Conservation (phyloP, 2,113 vertebrate genomes). For the Hippocampus comes region DNA sequence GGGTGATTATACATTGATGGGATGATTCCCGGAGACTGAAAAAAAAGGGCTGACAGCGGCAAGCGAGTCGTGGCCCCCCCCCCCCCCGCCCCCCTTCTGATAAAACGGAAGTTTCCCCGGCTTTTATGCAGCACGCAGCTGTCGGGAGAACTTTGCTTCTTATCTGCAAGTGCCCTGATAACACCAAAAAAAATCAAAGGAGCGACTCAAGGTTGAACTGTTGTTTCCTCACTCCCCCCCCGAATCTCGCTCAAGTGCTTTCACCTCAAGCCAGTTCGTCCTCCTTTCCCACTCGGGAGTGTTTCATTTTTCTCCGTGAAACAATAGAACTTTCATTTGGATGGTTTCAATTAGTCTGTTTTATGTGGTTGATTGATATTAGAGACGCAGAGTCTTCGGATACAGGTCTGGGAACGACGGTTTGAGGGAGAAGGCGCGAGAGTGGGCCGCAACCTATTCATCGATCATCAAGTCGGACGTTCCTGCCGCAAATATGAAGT, state of each 20-base stretch:
- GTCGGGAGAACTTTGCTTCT: constrained; percentile 25
- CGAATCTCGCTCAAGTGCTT: not conserved
- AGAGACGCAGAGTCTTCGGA: constrained; percentile 2
- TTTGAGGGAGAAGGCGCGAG: constrained; percentile 42
- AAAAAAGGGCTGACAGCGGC: constrained; percentile 16
- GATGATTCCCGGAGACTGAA: constrained; percentile 4
- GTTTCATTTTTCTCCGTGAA: constrained; percentile 20
- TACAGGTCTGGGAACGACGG: constrained; percentile 18
- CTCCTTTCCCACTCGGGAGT: not conserved
- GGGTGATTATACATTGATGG: not conserved
- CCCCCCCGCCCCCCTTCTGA: not conserved
- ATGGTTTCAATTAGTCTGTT: constrained; percentile 38
- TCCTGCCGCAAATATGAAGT: constrained; percentile 45
- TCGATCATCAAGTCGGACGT: constrained; percentile 54
- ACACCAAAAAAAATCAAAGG: constrained; percentile 38
- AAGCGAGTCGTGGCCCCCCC: constrained; percentile 4
- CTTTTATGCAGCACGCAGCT: constrained; percentile 21
- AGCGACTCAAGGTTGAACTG: constrained; percentile 38
- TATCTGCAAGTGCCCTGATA: constrained; percentile 42
- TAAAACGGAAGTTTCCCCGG: constrained; percentile 18
- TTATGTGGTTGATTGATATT: constrained; percentile 25
- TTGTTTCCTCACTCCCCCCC: constrained; percentile 8
- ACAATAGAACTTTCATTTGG: constrained; percentile 11
- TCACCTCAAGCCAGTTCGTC: not conserved
- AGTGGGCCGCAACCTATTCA: constrained; percentile 43